Evolutionary conservation across 2,888 invertebrate genomes (phyloP).

Genomic region (Thera britannica): DNA sequence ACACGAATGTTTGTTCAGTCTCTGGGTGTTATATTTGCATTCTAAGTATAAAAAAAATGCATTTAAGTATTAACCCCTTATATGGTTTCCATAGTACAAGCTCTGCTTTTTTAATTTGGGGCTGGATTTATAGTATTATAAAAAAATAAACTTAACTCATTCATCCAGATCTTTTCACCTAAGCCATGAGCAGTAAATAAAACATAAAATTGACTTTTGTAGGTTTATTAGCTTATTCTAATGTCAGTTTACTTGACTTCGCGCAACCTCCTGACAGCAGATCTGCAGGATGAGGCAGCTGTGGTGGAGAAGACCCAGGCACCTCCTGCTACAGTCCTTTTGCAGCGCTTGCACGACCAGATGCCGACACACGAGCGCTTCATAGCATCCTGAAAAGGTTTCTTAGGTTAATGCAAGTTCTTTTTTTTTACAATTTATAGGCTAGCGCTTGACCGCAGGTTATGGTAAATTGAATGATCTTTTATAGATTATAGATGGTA

Average conservation of each 20-base stretch:
- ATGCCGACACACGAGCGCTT: slow-evolving; percentile 98
- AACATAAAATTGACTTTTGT: slow-evolving; percentile 43
- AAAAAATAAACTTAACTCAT: neutral
- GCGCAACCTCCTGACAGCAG: slow-evolving; percentile 98
- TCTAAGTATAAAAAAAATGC: too few relatives aligned
- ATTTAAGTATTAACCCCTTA: too few relatives aligned
- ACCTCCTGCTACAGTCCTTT: slow-evolving; percentile 98
- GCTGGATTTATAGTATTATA: too few relatives aligned
- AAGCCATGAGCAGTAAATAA: slow-evolving; percentile 27
- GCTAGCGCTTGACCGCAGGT: too few relatives aligned
- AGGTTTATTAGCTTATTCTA: slow-evolving; percentile 75
- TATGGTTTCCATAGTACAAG: too few relatives aligned
- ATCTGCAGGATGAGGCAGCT: slow-evolving; percentile 98
- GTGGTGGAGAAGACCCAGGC: slow-evolving; percentile 99
- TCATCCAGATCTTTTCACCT: neutral
- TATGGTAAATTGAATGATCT: too few relatives aligned
- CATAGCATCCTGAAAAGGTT: slow-evolving; percentile 95
- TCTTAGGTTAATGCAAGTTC: too few relatives aligned
- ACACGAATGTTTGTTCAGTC: too few relatives aligned
- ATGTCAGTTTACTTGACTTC: slow-evolving; percentile 86
- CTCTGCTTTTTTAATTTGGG: too few relatives aligned
- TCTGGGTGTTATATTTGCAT: too few relatives aligned
- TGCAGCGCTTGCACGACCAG: slow-evolving; percentile 99
- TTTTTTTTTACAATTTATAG: too few relatives aligned
- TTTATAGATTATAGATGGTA: too few relatives aligned